Evolutionary conservation across 2,113 vertebrate genomes (phyloP).

Genomic region (Odocoileus virginianus): DNA sequence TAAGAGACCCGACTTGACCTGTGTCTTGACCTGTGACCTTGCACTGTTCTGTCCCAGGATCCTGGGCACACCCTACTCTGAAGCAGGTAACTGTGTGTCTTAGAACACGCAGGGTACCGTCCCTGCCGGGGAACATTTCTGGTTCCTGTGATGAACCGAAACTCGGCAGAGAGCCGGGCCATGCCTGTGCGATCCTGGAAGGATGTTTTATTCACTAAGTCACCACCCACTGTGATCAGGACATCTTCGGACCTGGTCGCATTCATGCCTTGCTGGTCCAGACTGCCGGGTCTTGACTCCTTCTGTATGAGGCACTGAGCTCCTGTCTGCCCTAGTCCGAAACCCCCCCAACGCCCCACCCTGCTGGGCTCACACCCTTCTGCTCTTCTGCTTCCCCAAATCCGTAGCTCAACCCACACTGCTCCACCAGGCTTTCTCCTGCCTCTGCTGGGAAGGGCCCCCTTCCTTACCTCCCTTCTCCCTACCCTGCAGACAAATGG

Average conservation of each 20-base stretch:
- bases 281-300: not conserved
- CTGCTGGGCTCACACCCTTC: not conserved
- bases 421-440: not conserved
- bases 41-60: not conserved
- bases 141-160: not conserved
- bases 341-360: rapidly evolving
- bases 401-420: not conserved
- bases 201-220: not conserved
- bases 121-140: not conserved
- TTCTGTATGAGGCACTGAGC: not conserved
- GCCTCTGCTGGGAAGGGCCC: not conserved
- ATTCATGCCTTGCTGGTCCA: not conserved
- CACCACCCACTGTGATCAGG: not conserved
- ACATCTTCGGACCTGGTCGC: not conserved
- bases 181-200: not conserved
- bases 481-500: not conserved
- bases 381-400: not conserved
- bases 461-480: not conserved
- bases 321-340: not conserved
- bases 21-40: not conserved
- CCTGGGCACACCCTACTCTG: not conserved
- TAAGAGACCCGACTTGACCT: not conserved
- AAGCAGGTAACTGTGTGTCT: not conserved
- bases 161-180: rapidly evolving
- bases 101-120: not conserved